A percentile compares a stretch with the other conserved stretches of the same genome.
Evolutionary conservation across 53 echinoderm and acorn worm species (phyloP).

Genomic region (Holothuria leucospilota): DNA sequence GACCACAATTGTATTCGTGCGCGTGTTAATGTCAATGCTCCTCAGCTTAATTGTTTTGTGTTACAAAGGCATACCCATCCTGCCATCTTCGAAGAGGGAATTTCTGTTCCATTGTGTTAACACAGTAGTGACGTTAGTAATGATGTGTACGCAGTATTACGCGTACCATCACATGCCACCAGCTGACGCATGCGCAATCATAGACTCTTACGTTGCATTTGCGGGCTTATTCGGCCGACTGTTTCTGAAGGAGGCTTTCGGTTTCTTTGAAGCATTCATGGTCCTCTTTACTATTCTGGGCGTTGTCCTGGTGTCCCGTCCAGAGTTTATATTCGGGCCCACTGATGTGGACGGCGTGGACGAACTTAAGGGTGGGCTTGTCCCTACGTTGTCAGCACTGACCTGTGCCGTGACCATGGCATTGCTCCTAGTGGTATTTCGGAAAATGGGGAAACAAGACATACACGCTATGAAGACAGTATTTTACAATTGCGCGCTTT

Average conservation of each 20-base stretch:
- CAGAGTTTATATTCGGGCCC: conserved; percentile 47
- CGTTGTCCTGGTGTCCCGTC: conserved; percentile 47
- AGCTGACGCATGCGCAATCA: conserved; percentile 47
- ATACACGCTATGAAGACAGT: conserved; percentile 25
- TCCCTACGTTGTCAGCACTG: not conserved
- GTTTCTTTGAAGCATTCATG: conserved; percentile 27
- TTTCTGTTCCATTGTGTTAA: conserved; percentile 14
- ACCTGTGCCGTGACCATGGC: not conserved
- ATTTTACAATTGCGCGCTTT: not conserved
- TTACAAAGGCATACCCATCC: conserved; percentile 5
- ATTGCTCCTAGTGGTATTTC: not conserved
- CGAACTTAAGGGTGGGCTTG: too few species aligned
- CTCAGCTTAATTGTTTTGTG: not conserved
- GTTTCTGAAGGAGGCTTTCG: conserved; percentile 47
- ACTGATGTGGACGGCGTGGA: not conserved
- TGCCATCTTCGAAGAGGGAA: conserved; percentile 5
- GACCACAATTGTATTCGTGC: conserved; percentile 12
- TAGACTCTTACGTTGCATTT: conserved; percentile 40
- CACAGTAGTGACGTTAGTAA: conserved; percentile 13
- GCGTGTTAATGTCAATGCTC: not conserved
- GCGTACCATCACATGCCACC: conserved; percentile 50
- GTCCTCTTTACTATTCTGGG: conserved; percentile 27
- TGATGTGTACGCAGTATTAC: conserved; percentile 37
- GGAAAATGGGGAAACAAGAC: conserved; percentile 1
- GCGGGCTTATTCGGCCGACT: conserved; percentile 56